Base-by-base conservation (phyloP, 2,888 invertebrate species). In the Tachina grossa region DNA sequence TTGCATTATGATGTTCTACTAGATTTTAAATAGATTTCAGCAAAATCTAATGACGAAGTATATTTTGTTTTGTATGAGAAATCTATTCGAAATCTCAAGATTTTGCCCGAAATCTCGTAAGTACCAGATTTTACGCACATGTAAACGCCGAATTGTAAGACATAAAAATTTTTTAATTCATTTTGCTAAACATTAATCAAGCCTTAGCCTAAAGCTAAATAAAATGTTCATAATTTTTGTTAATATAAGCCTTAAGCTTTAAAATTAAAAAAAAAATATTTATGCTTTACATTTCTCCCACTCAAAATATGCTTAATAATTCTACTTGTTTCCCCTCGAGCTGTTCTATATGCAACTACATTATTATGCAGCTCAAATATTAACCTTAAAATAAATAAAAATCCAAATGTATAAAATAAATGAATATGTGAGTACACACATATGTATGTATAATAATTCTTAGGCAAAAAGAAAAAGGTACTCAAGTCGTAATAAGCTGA, bases 381-480 rank as follows among this genome's bases (percentile, higher is more conserved):
- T 74, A 57, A 80, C 80, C 57, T 68, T 53, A 53, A 72, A 72
- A 63, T 55, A 72, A 45, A 51, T 63, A 39, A 45, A 41, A 45
- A 47, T 43, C 1, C 39, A 22, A 14, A 19, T 31, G 31, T 31
- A 53, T 16, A 43, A 16, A 31, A 43, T n/a, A 69, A 63, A 53
- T 2, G 43, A 41, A 49, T 9, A 45, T 39, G 39, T 31, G 45
- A 47, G 65, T 41, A 57, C 31, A 31, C 2, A 31, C 5, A 43
- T 14, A 43, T 41, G 55, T 4, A 4, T 3, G 49, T 49, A 59
- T n/a, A n/a, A n/a, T n/a, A n/a, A n/a, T n/a, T n/a, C n/a, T n/a
- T n/a, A n/a, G n/a, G n/a, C n/a, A n/a, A n/a, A n/a, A n/a, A n/a
- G n/a, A n/a, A n/a, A n/a, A n/a, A n/a, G n/a, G n/a, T n/a, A n/a